Percentiles rank a stretch among this genome's conserved stretches.
These are phyloP conservation scores for Microctenopoma stevenorrisi DNA, from an alignment of 2,797 vertebrate species.

Conservation along the genomic window DNA sequence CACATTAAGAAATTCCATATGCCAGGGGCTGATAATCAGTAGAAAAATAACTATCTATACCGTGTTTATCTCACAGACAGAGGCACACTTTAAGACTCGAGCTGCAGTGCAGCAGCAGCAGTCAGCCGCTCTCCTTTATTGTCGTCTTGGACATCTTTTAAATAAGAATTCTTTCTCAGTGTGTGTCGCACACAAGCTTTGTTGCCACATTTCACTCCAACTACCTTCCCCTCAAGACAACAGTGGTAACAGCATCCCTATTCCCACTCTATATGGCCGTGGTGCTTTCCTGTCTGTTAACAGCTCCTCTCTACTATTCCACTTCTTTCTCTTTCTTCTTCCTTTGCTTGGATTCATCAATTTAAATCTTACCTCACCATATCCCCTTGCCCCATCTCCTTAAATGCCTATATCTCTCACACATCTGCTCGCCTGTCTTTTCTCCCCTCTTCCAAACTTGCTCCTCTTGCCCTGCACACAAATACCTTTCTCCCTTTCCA, in stretches of 20 bases:
- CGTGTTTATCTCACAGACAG: background rate
- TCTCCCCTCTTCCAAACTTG: slow-evolving; percentile 4
- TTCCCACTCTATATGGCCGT: slow-evolving; percentile 27
- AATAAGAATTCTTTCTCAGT: slow-evolving; percentile 6
- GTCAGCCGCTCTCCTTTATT: slow-evolving; percentile 6
- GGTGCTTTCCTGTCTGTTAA: slow-evolving; percentile 42
- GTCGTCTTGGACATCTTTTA: slow-evolving; percentile 31
- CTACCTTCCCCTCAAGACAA: slow-evolving; percentile 37
- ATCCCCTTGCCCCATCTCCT: slow-evolving; percentile 36
- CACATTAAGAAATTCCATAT: slow-evolving; percentile 55
- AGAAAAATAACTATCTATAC: slow-evolving; percentile 41
- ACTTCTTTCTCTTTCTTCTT: slow-evolving; percentile 29
- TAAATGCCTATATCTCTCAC: slow-evolving; percentile 61
- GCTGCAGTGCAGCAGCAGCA: slow-evolving; percentile 22
- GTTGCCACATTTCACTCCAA: slow-evolving; percentile 36
- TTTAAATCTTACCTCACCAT: slow-evolving; percentile 50
- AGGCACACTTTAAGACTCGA: background rate
- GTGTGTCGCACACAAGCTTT: slow-evolving; percentile 37
- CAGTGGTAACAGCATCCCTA: slow-evolving; percentile 19
- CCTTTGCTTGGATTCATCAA: slow-evolving; percentile 50
- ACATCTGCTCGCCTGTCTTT: slow-evolving; percentile 53
- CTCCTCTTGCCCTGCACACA: slow-evolving; percentile 38
- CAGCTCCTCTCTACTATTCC: slow-evolving; percentile 43
- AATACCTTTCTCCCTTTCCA: slow-evolving; percentile 44
- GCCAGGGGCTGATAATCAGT: slow-evolving; percentile 59